Conservation (phyloP, 2,888 invertebrate species). For the Campoletis raptor region DNA sequence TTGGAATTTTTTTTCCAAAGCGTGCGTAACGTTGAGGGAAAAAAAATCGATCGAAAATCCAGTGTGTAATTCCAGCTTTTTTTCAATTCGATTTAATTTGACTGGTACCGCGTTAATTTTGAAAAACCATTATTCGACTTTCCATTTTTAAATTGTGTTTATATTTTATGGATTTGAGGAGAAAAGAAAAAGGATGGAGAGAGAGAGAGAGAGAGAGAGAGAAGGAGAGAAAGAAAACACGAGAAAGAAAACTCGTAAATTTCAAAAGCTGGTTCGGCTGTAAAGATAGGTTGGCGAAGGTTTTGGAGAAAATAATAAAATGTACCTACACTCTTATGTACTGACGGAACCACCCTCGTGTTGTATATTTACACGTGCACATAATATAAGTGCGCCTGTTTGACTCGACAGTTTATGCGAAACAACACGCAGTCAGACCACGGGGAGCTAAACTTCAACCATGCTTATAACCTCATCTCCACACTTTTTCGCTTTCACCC, state of each 20-base stretch:
- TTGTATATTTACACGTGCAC: conserved; percentile 16
- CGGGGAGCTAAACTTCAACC: neutral
- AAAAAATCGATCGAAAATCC: neutral
- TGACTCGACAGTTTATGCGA: conserved; percentile 11
- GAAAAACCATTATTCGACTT: neutral
- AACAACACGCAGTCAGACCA: conserved; percentile 18
- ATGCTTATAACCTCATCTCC: neutral
- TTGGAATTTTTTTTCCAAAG: neutral
- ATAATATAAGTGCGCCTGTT: conserved; percentile 19
- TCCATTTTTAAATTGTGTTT: neutral
- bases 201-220: neutral
- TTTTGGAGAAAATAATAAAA: conserved; percentile 2
- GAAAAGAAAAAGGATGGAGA: neutral
- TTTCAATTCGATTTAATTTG: neutral
- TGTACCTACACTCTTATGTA: conserved; percentile 1
- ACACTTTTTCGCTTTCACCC: conserved; percentile 24
- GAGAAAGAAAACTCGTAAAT: conserved; percentile 24
- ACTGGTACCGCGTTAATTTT: conserved; percentile 12
- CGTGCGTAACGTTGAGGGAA: neutral
- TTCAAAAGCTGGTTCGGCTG: neutral
- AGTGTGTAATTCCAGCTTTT: neutral
- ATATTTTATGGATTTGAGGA: neutral
- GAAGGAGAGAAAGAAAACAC: neutral
- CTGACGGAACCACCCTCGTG: neutral
- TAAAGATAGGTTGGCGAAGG: neutral